Percentiles rank a stretch among this genome's conserved stretches.
Evolutionary conservation across 2,888 invertebrate genomes (phyloP).

Genomic region (Leptopilina drosophilae): DNA sequence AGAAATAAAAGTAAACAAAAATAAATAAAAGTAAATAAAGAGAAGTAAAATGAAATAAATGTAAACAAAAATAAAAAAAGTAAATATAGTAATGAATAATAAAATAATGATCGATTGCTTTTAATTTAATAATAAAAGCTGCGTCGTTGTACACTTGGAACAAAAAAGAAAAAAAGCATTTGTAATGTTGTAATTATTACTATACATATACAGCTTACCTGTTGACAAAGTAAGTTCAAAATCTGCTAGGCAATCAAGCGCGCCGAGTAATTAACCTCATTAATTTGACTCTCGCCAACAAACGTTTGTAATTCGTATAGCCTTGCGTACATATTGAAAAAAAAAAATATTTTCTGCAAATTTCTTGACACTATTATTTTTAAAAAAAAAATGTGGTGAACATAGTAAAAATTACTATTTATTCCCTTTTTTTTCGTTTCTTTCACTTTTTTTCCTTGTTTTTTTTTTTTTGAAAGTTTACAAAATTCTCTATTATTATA

Average conservation of each 20-base stretch:
- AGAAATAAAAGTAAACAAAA: too few relatives aligned
- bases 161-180: neutral
- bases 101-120: too few relatives aligned
- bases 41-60: too few relatives aligned
- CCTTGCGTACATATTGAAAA: slow-evolving; percentile 36
- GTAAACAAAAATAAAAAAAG: too few relatives aligned
- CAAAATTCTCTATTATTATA: neutral
- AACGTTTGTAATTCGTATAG: slow-evolving; percentile 23
- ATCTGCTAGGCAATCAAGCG: slow-evolving; percentile 31
- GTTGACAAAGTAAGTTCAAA: slow-evolving; percentile 21
- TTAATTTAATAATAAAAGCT: too few relatives aligned
- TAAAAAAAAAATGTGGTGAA: neutral
- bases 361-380: slow-evolving; percentile 28
- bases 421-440: too few relatives aligned
- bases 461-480: too few relatives aligned
- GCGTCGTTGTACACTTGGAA: neutral
- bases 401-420: too few relatives aligned
- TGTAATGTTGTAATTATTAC: neutral
- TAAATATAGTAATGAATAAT: too few relatives aligned
- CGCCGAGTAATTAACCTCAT: slow-evolving; percentile 40
- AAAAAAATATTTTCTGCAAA: slow-evolving; percentile 34
- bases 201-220: slow-evolving; percentile 5
- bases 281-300: slow-evolving; percentile 23
- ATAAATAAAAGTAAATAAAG: too few relatives aligned
- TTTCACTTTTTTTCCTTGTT: too few relatives aligned